A percentile compares a stretch with the other conserved stretches of the same genome.
Conservation (phyloP, 2,797 vertebrate species). For the Argyrosomus regius region DNA sequence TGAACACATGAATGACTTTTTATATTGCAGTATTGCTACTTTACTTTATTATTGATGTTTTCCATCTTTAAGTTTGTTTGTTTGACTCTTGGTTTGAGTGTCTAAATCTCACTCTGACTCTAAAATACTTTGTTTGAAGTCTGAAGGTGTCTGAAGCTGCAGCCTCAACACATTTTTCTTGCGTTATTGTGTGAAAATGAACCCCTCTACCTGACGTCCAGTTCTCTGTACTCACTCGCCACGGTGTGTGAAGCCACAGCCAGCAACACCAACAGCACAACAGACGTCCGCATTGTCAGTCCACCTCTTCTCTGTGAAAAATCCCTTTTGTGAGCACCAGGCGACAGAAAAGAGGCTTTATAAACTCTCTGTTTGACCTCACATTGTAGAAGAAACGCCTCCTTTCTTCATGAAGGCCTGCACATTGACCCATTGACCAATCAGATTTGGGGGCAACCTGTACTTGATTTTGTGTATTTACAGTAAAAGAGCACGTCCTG, state of each 20-base stretch:
- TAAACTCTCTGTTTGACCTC: slow-evolving; percentile 61
- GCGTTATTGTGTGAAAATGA: background rate
- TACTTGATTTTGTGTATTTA: slow-evolving; percentile 33
- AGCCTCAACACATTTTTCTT: background rate
- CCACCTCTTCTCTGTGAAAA: slow-evolving; percentile 45
- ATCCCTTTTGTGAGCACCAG: slow-evolving; percentile 65
- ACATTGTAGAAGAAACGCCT: slow-evolving; percentile 33
- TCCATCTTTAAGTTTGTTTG: background rate
- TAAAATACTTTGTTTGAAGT: background rate
- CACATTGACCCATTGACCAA: slow-evolving; percentile 9
- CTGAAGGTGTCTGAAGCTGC: background rate
- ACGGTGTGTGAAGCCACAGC: slow-evolving; percentile 59
- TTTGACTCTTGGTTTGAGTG: too few species aligned
- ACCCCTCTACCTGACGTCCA: background rate
- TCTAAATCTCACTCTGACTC: background rate
- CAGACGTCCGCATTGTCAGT: slow-evolving; percentile 72
- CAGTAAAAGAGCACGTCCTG: slow-evolving; percentile 16
- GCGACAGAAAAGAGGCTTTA: slow-evolving; percentile 58
- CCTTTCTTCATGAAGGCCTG: slow-evolving; percentile 6
- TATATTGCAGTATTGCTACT: background rate
- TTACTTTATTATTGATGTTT: background rate
- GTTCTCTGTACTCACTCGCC: slow-evolving; percentile 78
- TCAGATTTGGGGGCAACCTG: slow-evolving; percentile 22
- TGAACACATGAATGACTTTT: background rate
- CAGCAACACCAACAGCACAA: slow-evolving; percentile 70